Evolutionary conservation across 2,888 invertebrate genomes (phyloP).

Genomic region (Amblyjoppa proteus): DNA sequence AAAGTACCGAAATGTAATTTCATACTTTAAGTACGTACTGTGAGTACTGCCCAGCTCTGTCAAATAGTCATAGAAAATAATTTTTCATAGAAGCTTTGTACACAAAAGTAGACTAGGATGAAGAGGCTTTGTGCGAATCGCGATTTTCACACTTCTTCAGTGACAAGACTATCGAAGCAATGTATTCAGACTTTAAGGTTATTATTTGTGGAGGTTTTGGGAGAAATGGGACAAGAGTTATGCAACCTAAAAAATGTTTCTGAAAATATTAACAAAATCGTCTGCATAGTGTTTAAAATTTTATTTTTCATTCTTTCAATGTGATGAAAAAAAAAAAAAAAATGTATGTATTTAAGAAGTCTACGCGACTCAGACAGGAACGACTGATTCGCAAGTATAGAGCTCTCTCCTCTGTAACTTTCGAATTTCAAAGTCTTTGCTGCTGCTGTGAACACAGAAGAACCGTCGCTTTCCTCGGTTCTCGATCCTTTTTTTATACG

Average conservation of each 20-base stretch:
- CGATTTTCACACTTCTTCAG: no score
- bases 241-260: background rate
- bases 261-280: background rate
- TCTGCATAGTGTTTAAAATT: background rate
- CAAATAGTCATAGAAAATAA: no score
- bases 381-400: background rate
- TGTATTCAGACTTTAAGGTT: no score
- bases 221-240: background rate
- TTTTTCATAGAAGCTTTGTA: no score
- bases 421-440: slow-evolving; percentile 49
- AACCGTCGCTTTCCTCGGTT: slow-evolving; percentile 25
- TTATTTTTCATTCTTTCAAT: background rate
- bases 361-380: slow-evolving; percentile 10
- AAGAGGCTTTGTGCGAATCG: no score
- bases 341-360: slow-evolving; percentile 5
- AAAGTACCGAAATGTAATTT: no score
- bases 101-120: no score
- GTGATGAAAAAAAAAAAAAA: background rate
- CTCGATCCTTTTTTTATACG: slow-evolving; percentile 20
- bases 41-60: no score
- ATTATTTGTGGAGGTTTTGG: no score
- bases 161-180: no score
- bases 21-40: no score
- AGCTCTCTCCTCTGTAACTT: background rate
- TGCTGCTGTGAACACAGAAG: slow-evolving; percentile 23